Evolutionary conservation across 2,797 vertebrate genomes (phyloP).

Genomic region (Nannoperca australis): DNA sequence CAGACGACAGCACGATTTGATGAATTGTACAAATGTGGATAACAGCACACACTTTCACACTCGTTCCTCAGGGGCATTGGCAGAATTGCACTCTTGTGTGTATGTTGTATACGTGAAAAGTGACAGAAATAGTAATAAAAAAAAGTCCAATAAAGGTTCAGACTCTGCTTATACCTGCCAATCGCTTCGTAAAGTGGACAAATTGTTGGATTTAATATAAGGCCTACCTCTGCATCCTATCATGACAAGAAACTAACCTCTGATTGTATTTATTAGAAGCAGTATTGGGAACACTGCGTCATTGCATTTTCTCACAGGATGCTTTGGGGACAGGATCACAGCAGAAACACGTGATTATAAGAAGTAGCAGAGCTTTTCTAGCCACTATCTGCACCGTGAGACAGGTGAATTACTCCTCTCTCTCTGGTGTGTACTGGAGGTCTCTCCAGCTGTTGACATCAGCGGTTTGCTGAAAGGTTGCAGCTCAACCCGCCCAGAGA

Average conservation of each 20-base stretch:
- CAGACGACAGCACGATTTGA: neutral
- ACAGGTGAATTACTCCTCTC: neutral
- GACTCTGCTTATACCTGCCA: neutral
- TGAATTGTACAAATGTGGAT: neutral
- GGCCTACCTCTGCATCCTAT: neutral
- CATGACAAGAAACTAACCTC: neutral
- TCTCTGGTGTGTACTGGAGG: neutral
- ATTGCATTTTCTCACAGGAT: neutral
- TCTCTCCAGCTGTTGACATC: too few species aligned
- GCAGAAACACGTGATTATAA: neutral
- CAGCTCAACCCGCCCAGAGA: conserved; percentile 27
- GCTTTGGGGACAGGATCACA: neutral
- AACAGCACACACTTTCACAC: neutral
- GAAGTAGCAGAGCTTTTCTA: neutral
- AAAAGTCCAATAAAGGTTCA: neutral
- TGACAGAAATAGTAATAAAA: neutral
- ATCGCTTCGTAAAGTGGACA: neutral
- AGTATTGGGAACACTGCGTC: neutral
- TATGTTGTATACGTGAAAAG: neutral
- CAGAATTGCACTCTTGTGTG: neutral
- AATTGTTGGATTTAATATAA: neutral
- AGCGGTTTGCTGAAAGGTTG: conserved; percentile 44
- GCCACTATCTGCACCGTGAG: neutral
- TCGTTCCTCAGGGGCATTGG: neutral
- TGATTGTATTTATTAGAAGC: neutral